A percentile compares a stretch with the other conserved stretches of the same genome.
Conservation (phyloP, 1,140 invertebrate genomes). For the Chlorops oryzae region DNA sequence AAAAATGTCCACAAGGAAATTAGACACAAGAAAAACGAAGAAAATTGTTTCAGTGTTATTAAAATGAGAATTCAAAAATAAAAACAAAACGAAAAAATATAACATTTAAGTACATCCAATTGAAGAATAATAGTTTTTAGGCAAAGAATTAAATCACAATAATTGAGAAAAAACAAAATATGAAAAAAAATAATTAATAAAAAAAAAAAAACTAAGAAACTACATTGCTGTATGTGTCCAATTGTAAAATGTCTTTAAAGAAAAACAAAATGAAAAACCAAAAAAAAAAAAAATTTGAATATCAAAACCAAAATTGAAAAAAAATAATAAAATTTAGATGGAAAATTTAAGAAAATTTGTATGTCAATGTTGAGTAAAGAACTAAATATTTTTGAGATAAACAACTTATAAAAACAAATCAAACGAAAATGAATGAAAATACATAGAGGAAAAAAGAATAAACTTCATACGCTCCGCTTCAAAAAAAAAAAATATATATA, state of each 20-base stretch:
- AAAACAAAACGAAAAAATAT: slow-evolving; percentile 11
- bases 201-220: background rate
- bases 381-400: slow-evolving; percentile 28
- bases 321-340: slow-evolving; percentile 15
- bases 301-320: slow-evolving; percentile 12
- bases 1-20: slow-evolving; percentile 6
- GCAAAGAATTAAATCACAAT: too few relatives aligned
- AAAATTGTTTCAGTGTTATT: background rate
- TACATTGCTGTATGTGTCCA: background rate
- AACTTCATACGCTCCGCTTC: slow-evolving; percentile 1
- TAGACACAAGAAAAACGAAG: background rate
- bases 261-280: background rate
- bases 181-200: background rate
- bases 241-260: background rate
- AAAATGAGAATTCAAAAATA: slow-evolving; percentile 6
- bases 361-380: slow-evolving; percentile 19
- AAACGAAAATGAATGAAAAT: slow-evolving; percentile 6
- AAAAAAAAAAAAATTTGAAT: background rate
- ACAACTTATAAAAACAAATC: slow-evolving; percentile 16
- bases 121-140: too few relatives aligned
- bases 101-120: too few relatives aligned
- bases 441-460: slow-evolving; percentile 4
- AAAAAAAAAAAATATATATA: slow-evolving; percentile 12
- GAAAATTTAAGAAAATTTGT: slow-evolving; percentile 13
- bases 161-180: slow-evolving; percentile 10